phyloP scores from a whole-genome alignment of 2,113 vertebrate genomes.

The Hippocampus guttulatus region DNA sequence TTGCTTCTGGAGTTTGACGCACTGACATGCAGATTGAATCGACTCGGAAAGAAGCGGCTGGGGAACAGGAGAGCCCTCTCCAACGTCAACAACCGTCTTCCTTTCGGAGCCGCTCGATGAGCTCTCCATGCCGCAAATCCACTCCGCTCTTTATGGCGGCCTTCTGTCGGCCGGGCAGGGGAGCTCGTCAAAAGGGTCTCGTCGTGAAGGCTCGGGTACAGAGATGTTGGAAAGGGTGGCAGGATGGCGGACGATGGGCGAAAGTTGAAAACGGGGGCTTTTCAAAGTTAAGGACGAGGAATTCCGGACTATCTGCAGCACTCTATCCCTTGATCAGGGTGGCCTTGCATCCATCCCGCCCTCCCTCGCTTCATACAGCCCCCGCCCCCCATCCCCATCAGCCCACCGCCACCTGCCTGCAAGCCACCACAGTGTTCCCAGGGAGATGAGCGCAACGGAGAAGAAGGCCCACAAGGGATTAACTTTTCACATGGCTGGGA shows the following conservation, averaged over 20 bases:
- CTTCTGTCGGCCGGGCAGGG: constrained; percentile 64
- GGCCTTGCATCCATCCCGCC: constrained; percentile 50
- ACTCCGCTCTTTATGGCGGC: constrained; percentile 53
- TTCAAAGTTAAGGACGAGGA: constrained; percentile 22
- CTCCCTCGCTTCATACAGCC: constrained; percentile 39
- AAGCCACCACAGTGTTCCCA: constrained; percentile 75
- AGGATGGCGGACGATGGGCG: constrained; percentile 21
- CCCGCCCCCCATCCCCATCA: constrained; percentile 20
- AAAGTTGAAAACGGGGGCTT: constrained; percentile 34
- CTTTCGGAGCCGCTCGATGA: constrained; percentile 65
- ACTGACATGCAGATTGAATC: constrained; percentile 57
- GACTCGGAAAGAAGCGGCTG: constrained; percentile 37
- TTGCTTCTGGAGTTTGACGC: constrained; percentile 52
- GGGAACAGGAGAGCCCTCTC: constrained; percentile 63
- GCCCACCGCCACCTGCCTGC: constrained; percentile 62
- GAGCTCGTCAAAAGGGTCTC: constrained; percentile 65
- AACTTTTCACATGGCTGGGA: constrained; percentile 85
- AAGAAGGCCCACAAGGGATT: constrained; percentile 78
- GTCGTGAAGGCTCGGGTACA: constrained; percentile 46
- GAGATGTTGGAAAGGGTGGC: constrained; percentile 15
- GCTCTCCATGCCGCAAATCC: constrained; percentile 71
- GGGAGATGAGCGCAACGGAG: constrained; percentile 76
- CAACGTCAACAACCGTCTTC: constrained; percentile 72
- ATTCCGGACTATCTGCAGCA: constrained; percentile 28
- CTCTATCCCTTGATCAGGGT: constrained; percentile 41